Evolutionary conservation across 1,140 invertebrate species (phyloP), one percentile per base, ranked within the genome.

Genomic region (Aphis craccivora): DNA sequence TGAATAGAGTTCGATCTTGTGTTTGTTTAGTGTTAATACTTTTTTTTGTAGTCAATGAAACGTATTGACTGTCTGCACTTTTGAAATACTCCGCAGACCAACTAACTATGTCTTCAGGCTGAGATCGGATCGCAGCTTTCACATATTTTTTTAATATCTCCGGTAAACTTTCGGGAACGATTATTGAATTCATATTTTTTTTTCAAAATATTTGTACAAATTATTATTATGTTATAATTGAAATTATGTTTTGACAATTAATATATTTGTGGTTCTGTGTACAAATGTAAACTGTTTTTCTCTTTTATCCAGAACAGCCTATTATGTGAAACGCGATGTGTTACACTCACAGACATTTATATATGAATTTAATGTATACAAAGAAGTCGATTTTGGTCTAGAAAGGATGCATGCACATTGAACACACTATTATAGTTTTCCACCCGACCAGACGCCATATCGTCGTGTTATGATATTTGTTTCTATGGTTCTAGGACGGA

Each of bases 71-170:
- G 9, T 92, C 81, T 76, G 97, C 94, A 6, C 97, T 97, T 53
- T 96, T 96, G 95, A 98, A 98, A 95, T 98, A 98, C n/a, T 97
- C 96, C 67, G 96, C 96, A 1, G 98, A 98, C 98, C 98, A 99
- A 94, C 96, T 96, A 7, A 98, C 95, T 2, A 98, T 96, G 96
- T 98, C 98, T 94, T 96, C 96, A 0, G 98, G 98, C 95, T 98
- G 98, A 43, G 98, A 98, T 94, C 97, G 96, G 94, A 98, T 98
- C 2, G 98, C 98, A 43, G 97, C 97, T 96, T 98, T 99, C 30
- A 97, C 97, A 95, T 97, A 99, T 94, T 97, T 96, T 95, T 98
- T 98, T 55, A 99, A 95, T 94, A 98, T 97, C 94, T 97, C 96
- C 2, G 98, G 98, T 94, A 98, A 97, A 93, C 8, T 84, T 0